Percentiles rank a stretch among this genome's conserved stretches.
Evolutionary conservation across 2,113 vertebrate genomes (phyloP).

Genomic region (Heptranchias perlo): DNA sequence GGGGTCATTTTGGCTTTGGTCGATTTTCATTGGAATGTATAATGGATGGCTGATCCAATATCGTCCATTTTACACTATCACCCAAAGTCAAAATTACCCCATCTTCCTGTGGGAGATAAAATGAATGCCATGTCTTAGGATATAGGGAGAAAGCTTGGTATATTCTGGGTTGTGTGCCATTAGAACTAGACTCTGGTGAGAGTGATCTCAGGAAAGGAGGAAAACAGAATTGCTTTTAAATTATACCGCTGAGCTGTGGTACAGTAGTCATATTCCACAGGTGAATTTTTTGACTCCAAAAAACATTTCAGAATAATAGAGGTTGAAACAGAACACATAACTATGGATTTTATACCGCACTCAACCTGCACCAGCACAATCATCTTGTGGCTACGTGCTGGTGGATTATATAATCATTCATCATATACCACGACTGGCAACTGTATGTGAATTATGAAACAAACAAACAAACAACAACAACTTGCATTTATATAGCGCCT

Average conservation of each 20-base stretch:
- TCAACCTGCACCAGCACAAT: background rate
- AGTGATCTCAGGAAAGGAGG: background rate
- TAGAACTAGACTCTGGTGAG: too few species aligned
- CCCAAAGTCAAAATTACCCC: too few species aligned
- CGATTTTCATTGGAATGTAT: background rate
- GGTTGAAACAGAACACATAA: background rate
- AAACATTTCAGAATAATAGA: background rate
- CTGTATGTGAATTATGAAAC: background rate
- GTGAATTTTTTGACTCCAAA: background rate
- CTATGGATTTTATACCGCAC: background rate
- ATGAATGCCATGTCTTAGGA: background rate
- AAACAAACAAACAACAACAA: background rate
- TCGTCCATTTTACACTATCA: background rate
- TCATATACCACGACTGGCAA: background rate
- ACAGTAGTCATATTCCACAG: background rate
- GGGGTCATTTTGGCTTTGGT: background rate
- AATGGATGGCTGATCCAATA: background rate
- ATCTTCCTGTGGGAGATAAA: too few species aligned
- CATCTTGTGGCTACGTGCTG: background rate
- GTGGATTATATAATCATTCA: background rate
- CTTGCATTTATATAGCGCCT: too few species aligned
- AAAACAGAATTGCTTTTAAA: background rate
- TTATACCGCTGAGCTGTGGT: background rate
- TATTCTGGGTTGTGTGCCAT: too few species aligned
- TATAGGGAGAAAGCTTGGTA: too few species aligned